These are phyloP conservation scores for Apeira syringaria DNA, from an alignment of 2,888 invertebrate genomes.

Conservation along the genomic window DNA sequence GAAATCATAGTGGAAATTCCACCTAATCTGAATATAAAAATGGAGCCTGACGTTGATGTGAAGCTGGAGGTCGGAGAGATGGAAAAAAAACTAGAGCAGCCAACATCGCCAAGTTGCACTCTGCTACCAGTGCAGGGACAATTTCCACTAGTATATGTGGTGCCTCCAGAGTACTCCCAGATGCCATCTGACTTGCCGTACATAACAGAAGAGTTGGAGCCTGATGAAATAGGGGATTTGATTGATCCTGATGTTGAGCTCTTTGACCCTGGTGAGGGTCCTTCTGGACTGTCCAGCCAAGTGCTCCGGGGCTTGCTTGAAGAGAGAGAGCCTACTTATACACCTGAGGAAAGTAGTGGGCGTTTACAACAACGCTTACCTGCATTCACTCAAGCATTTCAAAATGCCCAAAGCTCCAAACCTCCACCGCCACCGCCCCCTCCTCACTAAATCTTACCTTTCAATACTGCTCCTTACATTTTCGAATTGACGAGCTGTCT, in stretches of 20 bases:
- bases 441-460: slow-evolving; percentile 58
- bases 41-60: slow-evolving; percentile 59
- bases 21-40: slow-evolving; percentile 59
- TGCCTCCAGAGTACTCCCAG: slow-evolving; percentile 59
- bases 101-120: slow-evolving; percentile 55
- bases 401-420: slow-evolving; percentile 74
- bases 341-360: slow-evolving; percentile 55
- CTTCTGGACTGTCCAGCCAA: slow-evolving; percentile 67
- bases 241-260: slow-evolving; percentile 48
- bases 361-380: slow-evolving; percentile 66
- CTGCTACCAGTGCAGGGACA: slow-evolving; percentile 43
- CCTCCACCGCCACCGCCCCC: slow-evolving; percentile 74
- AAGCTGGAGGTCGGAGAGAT: slow-evolving; percentile 49
- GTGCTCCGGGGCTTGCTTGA: slow-evolving; percentile 64
- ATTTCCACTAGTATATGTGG: slow-evolving; percentile 68
- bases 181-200: slow-evolving; percentile 57
- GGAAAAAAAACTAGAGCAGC: slow-evolving; percentile 58
- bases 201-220: slow-evolving; percentile 46
- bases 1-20: slow-evolving; percentile 72
- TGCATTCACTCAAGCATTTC: slow-evolving; percentile 77
- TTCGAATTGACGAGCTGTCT: slow-evolving; percentile 20
- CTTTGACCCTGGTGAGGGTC: slow-evolving; percentile 73
- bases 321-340: slow-evolving; percentile 52
- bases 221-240: slow-evolving; percentile 55
- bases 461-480: slow-evolving; percentile 19